These are phyloP conservation scores for Alviniconcha marisindica DNA, from an alignment of 1,140 invertebrate species.

Conservation along the genomic window DNA sequence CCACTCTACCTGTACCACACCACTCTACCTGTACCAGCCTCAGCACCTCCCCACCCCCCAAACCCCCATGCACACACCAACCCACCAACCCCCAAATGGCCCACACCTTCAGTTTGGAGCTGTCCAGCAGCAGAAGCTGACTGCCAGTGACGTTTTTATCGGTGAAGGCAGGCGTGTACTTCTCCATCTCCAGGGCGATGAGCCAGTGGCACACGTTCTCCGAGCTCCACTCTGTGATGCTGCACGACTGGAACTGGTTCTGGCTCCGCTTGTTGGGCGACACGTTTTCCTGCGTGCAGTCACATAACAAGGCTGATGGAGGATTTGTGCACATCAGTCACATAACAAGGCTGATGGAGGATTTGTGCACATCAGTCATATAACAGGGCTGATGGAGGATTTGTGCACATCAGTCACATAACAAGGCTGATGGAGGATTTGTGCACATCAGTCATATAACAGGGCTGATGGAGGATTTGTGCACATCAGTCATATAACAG, in stretches of 20 bases:
- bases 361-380: too few species aligned
- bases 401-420: too few species aligned
- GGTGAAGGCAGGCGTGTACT: constrained; percentile 89
- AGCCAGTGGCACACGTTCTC: constrained; percentile 95
- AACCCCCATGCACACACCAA: constrained; percentile 16
- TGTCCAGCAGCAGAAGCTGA: constrained; percentile 88
- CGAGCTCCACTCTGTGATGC: constrained; percentile 86
- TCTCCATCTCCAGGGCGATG: constrained; percentile 86
- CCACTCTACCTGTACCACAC: background rate
- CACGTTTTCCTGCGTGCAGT: constrained; percentile 54
- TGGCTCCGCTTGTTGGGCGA: constrained; percentile 54
- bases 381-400: too few species aligned
- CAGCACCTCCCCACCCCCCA: background rate
- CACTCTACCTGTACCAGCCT: background rate
- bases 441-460: too few species aligned
- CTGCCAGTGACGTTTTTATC: constrained; percentile 90
- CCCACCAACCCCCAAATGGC: background rate
- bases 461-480: too few species aligned
- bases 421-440: too few species aligned
- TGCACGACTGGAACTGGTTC: constrained; percentile 65
- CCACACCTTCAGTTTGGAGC: constrained; percentile 87
- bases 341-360: too few species aligned
- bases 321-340: too few species aligned
- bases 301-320: too few species aligned
- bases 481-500: too few species aligned